Evolutionary conservation across 2,797 vertebrate genomes (phyloP).

Genomic region (Sarcophilus harrisii): DNA sequence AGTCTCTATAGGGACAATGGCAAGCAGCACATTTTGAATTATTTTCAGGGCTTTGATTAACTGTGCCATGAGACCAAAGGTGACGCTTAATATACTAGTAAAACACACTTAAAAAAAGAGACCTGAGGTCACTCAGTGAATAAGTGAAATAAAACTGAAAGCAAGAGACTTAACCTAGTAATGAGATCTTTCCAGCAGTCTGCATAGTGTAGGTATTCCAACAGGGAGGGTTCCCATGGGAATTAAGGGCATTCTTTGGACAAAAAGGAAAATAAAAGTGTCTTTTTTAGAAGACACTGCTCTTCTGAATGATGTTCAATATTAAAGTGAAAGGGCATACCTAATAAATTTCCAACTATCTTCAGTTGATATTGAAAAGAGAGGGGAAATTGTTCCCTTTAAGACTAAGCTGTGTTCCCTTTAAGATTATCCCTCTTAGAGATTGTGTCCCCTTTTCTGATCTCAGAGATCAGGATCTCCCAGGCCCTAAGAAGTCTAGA

Average conservation of each 20-base stretch:
- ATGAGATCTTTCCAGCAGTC: conserved; percentile 74
- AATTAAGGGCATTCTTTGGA: conserved; percentile 69
- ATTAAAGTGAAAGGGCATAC: conserved; percentile 72
- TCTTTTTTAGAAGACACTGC: conserved; percentile 55
- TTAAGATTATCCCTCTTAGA: too few relatives aligned
- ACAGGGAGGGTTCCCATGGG: conserved; percentile 59
- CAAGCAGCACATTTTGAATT: conserved; percentile 72
- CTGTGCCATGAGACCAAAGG: conserved; percentile 74
- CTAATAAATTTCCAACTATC: conserved; percentile 40
- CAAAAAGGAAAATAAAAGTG: conserved; percentile 50
- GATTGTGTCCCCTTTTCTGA: too few relatives aligned
- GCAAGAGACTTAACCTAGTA: conserved; percentile 73
- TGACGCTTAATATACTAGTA: conserved; percentile 81
- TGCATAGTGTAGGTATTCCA: conserved; percentile 68
- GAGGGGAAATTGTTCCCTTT: too few relatives aligned
- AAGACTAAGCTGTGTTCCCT: too few relatives aligned
- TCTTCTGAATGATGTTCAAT: conserved; percentile 67
- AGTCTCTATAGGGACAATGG: conserved; percentile 65
- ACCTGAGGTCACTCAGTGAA: conserved; percentile 78
- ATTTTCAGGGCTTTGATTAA: conserved; percentile 81
- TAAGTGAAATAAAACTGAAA: conserved; percentile 80
- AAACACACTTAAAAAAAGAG: conserved; percentile 77
- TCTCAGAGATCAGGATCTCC: too few relatives aligned
- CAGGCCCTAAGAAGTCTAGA: too few relatives aligned
- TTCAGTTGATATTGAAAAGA: too few relatives aligned